These are phyloP conservation scores for Platalea minor DNA, from an alignment of 2,797 vertebrate species.

Conservation along the genomic window DNA sequence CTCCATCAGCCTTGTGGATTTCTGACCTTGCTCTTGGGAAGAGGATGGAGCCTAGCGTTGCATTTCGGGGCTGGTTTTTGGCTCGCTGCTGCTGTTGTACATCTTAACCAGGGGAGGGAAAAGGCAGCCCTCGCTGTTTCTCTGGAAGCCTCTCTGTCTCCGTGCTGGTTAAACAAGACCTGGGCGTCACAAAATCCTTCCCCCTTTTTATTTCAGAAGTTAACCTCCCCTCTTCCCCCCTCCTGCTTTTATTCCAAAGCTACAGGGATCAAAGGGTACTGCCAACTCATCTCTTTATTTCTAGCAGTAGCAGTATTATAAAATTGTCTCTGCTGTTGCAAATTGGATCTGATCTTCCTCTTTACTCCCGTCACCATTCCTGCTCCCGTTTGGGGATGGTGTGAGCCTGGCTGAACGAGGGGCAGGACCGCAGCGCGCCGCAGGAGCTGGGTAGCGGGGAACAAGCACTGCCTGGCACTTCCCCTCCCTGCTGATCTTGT, in stretches of 20 bases:
- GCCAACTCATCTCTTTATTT: not conserved
- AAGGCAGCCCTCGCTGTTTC: not conserved
- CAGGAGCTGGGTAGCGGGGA: not conserved
- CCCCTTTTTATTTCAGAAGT: not conserved
- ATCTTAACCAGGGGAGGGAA: too few species aligned
- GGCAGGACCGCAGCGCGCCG: not conserved
- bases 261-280: not conserved
- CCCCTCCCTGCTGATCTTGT: not conserved
- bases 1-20: not conserved
- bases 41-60: not conserved
- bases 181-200: not conserved
- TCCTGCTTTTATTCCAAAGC: not conserved
- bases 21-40: not conserved
- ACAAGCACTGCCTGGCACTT: not conserved
- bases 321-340: not conserved
- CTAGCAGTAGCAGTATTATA: not conserved
- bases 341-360: not conserved
- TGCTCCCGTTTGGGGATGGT: not conserved
- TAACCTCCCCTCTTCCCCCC: not conserved
- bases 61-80: not conserved
- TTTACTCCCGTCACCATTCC: not conserved
- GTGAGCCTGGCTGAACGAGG: not conserved
- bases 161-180: not conserved
- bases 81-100: rapidly evolving
- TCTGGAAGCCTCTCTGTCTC: not conserved